Base-by-base conservation (phyloP, 1,140 invertebrate genomes). In the Aphaenogaster floridana region DNA sequence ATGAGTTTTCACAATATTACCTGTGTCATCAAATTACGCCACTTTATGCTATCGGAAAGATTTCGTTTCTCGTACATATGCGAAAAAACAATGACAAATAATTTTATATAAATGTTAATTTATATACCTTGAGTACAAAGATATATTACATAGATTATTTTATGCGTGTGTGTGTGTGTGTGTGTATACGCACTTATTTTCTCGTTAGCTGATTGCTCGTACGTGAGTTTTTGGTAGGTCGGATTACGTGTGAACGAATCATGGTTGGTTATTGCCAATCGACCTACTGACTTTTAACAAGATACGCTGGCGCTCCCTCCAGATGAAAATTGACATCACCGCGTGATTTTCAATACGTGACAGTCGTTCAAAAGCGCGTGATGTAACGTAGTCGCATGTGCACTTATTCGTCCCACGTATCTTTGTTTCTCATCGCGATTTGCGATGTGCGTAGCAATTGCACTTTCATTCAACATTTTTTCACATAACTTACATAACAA, bases 311-410 rank as follows among this genome's bases (percentile, higher is more conserved):
- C 86, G 80, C 86, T 74, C 78, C 66, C 17, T 50, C 15, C n/a
- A 77, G 64, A 88, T 86, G 86, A 88, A 86, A 88, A 88, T 77
- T 88, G 86, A 88, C 86, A 83, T 86, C 59, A 69, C 39, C 71
- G 39, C 36, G 52, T 87, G 69, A 87, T 74, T 76, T 74, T 85
- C 81, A 74, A 50, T 76, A 81, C 79, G 80, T 74, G 80, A 83
- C 80, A 71, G 39, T 83, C 54, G 42, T 83, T 74, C 42, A 74
- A 74, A 68, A 83, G 79, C 66, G 39, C 15, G 28, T 74, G 80
- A 83, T 45, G 80, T 83, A 74, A 83, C 68, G 11, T 48, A 36
- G 21, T 83, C 28, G 28, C 54, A 80, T 28, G 28, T 48, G 68
- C 79, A 72, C 52, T 83, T 72, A 83, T 59, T 48, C 68, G 54